Evolutionary conservation across 2,797 vertebrate species (phyloP), one percentile per base, ranked within the genome.

Genomic region (Gorsachius magnificus): DNA sequence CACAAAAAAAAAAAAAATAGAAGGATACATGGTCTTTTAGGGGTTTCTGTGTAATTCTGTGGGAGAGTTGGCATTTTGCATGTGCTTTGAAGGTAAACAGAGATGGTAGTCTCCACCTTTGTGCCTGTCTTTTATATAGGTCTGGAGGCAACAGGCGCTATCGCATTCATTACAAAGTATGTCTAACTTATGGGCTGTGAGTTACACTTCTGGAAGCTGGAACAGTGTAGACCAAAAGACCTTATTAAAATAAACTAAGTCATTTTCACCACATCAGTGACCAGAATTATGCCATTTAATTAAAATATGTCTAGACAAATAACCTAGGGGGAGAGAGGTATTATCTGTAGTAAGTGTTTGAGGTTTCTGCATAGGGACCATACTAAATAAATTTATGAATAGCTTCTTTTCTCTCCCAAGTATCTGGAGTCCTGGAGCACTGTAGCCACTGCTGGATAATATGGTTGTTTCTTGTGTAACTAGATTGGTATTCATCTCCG

Each of bases 301-400:
- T 95, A 93, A 95, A 93, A 78, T 80, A 60, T 31, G 93, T 94
- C 93, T 96, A 94, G 90, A 97, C 94, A 96, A 94, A 95, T 93
- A 93, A 94, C 95, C 90, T 43, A 35, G 16, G 19, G 92, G 77
- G 71, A 38, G 65, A 46, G 63, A 70, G 65, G 89, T 57, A 58
- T 25, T 77, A 90, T 92, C 89, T 86, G 1, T 28, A 31, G 3
- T 36, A 35, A 79, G 31, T 31, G 61, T 54, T 88, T 60, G 90
- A 96, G 87, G 82, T 93, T 95, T 85, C 91, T 88, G 91, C 64
- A 18, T 19, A 38, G 51, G 71, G 89, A 77, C 69, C 78, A 29
- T 21, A 4, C 19, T 29, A 76, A 92, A 79, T 50, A 75, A 14
- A 90, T 81, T 57, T 19, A 43, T 69, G 48, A 77, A 22, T 28